Base-by-base conservation (phyloP, 1,140 invertebrate genomes). In the Hylyphantes graminicola region DNA sequence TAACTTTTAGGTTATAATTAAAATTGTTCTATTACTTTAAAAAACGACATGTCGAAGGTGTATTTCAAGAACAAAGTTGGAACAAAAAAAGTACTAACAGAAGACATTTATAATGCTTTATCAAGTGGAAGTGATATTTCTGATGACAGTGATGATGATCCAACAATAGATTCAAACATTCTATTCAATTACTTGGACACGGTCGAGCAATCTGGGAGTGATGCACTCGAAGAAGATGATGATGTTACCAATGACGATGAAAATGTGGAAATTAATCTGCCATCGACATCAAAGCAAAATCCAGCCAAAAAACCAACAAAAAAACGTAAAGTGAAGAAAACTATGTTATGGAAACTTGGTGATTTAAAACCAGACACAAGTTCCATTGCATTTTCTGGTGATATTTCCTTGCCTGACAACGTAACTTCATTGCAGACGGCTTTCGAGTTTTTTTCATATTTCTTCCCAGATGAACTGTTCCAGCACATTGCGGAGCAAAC, bases 401-500 rank as follows among this genome's bases (percentile, higher is more conserved):
- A 57, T 10, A 57, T 15, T 57, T 15, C 9, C 9, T 10, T 57
- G 15, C 9, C 55, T 9, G 55, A 57, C 9, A 15, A 10, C 9
- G 9, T 57, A 15, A 57, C 15, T 9, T 57, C 55, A 10, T 65
- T 8, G 8, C 8, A 65, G 7, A 65, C 63, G 19, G 12, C 63
- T 8, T 65, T 15, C 19, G 63, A 65, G 8, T 65, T 65, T 65
- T 8, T 65, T 65, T 65, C 63, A 19, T 65, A 10, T 65, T 65
- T 10, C 15, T 65, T 65, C n/a, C 8, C 63, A 65, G 8, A 12
- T 10, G 63, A 65, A 10, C 63, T 65, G 9, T 15, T 10, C 12
- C 12, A 12, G 12, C 19, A 15, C 8, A 65, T 65, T 65, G 19
- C n/a, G 8, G 63, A 65, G 19, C 63, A 65, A 65, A 65, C 8